These are phyloP conservation scores for Otolemur garnettii DNA, from an alignment of 2,113 vertebrate genomes.

Conservation along the genomic window DNA sequence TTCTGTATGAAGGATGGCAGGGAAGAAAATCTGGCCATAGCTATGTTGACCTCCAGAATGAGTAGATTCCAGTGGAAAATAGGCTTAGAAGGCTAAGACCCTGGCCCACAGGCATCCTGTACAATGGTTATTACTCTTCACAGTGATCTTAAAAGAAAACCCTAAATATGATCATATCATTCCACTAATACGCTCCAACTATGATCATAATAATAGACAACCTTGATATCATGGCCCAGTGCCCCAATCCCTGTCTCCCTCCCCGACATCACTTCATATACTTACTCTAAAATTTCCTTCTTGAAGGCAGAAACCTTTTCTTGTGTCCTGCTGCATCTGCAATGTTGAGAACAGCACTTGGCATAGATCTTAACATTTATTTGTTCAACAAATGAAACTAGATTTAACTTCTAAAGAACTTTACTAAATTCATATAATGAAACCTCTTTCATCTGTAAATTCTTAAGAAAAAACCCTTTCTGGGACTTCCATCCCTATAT, in stretches of 20 bases:
- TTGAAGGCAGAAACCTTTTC: constrained; percentile 29
- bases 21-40: not conserved
- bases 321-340: not conserved
- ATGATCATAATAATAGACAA: not conserved
- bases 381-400: constrained; percentile 34
- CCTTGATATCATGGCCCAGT: not conserved
- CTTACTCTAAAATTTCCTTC: not conserved
- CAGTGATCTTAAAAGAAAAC: not conserved
- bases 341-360: not conserved
- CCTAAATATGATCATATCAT: not conserved
- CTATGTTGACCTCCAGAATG: not conserved
- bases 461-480: constrained; percentile 26
- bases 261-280: not conserved
- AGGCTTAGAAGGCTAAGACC: not conserved
- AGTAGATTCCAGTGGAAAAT: not conserved
- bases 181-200: not conserved
- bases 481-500: not conserved
- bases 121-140: not conserved
- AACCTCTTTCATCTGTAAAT: constrained; percentile 12
- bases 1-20: not conserved
- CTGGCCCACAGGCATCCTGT: not conserved
- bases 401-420: not conserved
- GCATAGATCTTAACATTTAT: not conserved
- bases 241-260: not conserved
- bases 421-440: not conserved